Conservation (phyloP, 1,140 invertebrate genomes). For the Drosophila elegans region DNA sequence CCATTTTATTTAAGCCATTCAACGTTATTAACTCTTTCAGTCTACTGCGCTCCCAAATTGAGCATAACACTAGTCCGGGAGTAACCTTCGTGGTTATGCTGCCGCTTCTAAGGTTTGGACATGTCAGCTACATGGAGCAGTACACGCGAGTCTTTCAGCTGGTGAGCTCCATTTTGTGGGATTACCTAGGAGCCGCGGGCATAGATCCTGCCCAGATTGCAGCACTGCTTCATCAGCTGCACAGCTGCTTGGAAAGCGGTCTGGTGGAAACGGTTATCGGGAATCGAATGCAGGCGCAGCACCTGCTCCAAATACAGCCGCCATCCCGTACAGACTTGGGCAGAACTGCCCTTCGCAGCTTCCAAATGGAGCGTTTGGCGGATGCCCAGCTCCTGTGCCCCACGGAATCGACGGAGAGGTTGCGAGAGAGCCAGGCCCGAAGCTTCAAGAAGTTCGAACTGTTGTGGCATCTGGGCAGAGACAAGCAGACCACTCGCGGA, state of each 20-base stretch:
- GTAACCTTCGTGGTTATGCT: slow-evolving; percentile 89
- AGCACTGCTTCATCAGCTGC: slow-evolving; percentile 77
- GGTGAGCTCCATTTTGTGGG: slow-evolving; percentile 80
- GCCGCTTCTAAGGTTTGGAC: slow-evolving; percentile 88
- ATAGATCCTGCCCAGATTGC: slow-evolving; percentile 73
- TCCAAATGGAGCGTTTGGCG: slow-evolving; percentile 63
- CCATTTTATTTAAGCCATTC: background rate
- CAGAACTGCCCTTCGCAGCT: slow-evolving; percentile 46
- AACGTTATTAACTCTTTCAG: slow-evolving; percentile 16
- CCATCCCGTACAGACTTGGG: slow-evolving; percentile 7
- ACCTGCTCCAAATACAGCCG: slow-evolving; percentile 60
- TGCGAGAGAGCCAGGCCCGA: slow-evolving; percentile 86
- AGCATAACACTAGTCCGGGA: slow-evolving; percentile 85
- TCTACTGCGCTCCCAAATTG: slow-evolving; percentile 86
- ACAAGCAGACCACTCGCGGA: slow-evolving; percentile 85
- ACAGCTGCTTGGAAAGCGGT: slow-evolving; percentile 82
- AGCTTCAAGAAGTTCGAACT: slow-evolving; percentile 91
- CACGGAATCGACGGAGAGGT: slow-evolving; percentile 51
- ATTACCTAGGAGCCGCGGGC: slow-evolving; percentile 64
- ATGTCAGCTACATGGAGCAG: slow-evolving; percentile 88
- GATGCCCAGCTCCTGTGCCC: slow-evolving; percentile 80
- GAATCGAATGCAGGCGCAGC: slow-evolving; percentile 78
- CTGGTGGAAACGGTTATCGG: slow-evolving; percentile 78
- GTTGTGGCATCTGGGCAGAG: slow-evolving; percentile 92
- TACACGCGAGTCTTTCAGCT: slow-evolving; percentile 89